Percentiles rank a stretch among this genome's conserved stretches.
These are phyloP conservation scores for Drosophila engyochracea DNA, from an alignment of 2,888 invertebrate genomes.

Conservation along the genomic window DNA sequence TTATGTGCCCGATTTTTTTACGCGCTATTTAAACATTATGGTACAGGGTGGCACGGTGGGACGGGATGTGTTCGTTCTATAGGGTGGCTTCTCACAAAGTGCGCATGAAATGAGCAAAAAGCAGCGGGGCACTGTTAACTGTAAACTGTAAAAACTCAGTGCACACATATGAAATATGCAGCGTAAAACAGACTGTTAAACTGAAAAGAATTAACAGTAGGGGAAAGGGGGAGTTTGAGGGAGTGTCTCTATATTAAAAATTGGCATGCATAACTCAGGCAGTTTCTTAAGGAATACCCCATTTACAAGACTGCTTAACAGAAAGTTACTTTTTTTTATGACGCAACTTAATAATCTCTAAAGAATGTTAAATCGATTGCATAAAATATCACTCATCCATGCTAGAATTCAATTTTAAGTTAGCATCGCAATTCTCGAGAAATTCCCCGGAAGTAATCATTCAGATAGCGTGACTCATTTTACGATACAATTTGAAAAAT, in stretches of 20 bases:
- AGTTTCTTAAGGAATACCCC: not conserved
- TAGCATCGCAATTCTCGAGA: conserved; percentile 45
- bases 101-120: conserved; percentile 63
- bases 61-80: conserved; percentile 3
- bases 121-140: conserved; percentile 35
- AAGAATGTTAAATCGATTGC: not conserved
- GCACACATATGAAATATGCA: conserved; percentile 47
- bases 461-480: conserved; percentile 53
- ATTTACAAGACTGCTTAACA: not conserved
- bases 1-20: conserved; percentile 47
- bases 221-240: not conserved
- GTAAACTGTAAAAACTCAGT: conserved; percentile 15
- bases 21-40: conserved; percentile 30
- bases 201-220: conserved; percentile 23
- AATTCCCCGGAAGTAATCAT: conserved; percentile 52
- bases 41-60: not conserved
- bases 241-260: too few species aligned
- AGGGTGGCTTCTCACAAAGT: conserved; percentile 59
- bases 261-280: not conserved
- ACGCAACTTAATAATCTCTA: not conserved
- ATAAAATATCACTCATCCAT: conserved; percentile 8
- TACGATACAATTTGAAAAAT: not conserved
- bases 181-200: conserved; percentile 54
- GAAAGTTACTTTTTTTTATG: not conserved
- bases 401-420: not conserved